Percentiles rank a stretch among this genome's conserved stretches.
These are phyloP conservation scores for Chromobotia macracanthus DNA, from an alignment of 2,797 vertebrate genomes.

Conservation along the genomic window DNA sequence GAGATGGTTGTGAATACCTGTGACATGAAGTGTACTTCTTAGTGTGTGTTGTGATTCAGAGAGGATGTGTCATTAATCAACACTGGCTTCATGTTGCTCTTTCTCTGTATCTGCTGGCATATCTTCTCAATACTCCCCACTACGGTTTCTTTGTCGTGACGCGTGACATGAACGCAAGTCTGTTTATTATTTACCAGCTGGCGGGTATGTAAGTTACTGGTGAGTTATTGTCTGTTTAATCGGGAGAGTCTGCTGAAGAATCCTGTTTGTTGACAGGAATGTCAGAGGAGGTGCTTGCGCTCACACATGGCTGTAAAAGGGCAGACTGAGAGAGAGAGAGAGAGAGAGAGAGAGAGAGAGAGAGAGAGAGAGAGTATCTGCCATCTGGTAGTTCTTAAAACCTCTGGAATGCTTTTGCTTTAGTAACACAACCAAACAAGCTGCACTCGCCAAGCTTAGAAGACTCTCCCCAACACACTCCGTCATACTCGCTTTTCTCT, in stretches of 20 bases:
- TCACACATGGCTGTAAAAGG: conserved; percentile 84
- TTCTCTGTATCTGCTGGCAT: not conserved
- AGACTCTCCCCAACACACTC: conserved; percentile 57
- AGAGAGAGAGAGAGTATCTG: conserved; percentile 64
- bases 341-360: conserved; percentile 61
- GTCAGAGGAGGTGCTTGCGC: conserved; percentile 46
- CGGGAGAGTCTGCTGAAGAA: conserved; percentile 25
- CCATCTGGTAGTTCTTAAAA: conserved; percentile 88
- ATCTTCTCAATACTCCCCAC: too few species aligned
- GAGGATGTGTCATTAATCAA: not conserved
- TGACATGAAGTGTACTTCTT: not conserved
- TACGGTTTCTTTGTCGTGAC: too few species aligned
- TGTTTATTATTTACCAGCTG: too few species aligned
- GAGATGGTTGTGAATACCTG: not conserved
- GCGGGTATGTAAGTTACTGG: too few species aligned
- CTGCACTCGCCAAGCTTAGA: conserved; percentile 70
- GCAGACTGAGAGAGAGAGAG: conserved; percentile 67
- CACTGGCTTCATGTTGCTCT: not conserved
- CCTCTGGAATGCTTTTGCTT: conserved; percentile 87
- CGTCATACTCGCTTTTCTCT: conserved; percentile 48
- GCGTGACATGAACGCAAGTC: too few species aligned
- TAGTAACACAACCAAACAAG: conserved; percentile 86
- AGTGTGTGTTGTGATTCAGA: too few species aligned
- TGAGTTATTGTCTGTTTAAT: too few species aligned
- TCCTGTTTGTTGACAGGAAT: conserved; percentile 39